These are phyloP conservation scores for Acipenser oxyrinchus DNA, from an alignment of 2,797 vertebrate genomes.

Conservation along the genomic window DNA sequence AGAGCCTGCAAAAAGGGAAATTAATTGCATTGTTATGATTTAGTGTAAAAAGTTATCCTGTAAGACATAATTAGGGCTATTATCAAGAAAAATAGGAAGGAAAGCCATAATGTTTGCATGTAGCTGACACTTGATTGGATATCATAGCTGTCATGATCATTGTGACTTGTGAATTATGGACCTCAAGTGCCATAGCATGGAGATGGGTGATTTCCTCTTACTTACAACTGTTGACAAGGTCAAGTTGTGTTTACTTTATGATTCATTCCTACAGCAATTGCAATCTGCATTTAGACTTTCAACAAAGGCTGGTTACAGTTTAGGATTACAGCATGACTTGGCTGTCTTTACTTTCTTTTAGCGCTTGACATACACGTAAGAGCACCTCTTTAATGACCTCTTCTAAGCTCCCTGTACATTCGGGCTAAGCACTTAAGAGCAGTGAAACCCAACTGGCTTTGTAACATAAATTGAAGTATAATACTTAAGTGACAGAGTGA, in stretches of 20 bases:
- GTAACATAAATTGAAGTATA: conserved; percentile 36
- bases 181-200: too few relatives aligned
- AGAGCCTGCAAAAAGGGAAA: too few relatives aligned
- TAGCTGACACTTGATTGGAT: too few relatives aligned
- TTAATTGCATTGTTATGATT: too few relatives aligned
- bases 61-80: too few relatives aligned
- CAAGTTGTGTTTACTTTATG: conserved; percentile 2
- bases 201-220: conserved; percentile 1
- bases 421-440: conserved; percentile 44
- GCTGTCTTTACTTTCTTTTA: conserved; percentile 25
- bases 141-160: too few relatives aligned
- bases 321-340: conserved; percentile 7
- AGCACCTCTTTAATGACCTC: conserved; percentile 47
- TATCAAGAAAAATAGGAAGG: too few relatives aligned
- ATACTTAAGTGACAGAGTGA: conserved; percentile 16
- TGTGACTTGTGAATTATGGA: too few relatives aligned
- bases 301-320: not conserved
- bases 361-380: conserved; percentile 50
- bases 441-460: conserved; percentile 28
- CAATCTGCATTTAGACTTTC: conserved; percentile 7
- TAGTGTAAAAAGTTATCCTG: too few relatives aligned
- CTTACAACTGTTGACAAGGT: not conserved
- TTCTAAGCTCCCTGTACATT: conserved; percentile 47
- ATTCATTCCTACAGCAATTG: conserved; percentile 7
- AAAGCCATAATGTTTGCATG: too few relatives aligned